Evolutionary conservation across 2,888 invertebrate species (phyloP), one percentile per base, ranked within the genome.

Genomic region (Nomada goodeniana): DNA sequence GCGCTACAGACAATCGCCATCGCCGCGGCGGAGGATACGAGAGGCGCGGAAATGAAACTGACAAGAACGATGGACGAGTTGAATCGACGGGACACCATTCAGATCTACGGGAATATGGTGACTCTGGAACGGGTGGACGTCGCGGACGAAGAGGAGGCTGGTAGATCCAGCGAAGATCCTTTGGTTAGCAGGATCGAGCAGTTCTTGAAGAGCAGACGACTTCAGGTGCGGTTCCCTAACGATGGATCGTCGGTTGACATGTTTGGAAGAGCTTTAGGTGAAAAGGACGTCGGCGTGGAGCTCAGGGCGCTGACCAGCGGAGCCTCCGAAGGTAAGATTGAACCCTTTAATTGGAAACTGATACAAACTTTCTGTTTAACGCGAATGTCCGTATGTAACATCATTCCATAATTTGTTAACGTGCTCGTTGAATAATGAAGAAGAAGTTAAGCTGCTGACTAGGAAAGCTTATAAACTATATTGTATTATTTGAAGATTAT

Each of bases 161-260:
- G 76, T n/a, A 83, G 86, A 3, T 69, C 65, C 0, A 89, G 88
- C 13, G 71, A 76, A 0, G 93, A 94, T 82, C 92, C 92, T 5
- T 79, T 94, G 7, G 86, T 93, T 15, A 88, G 87, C n/a, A 91
- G 88, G 47, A 90, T 94, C 23, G 93, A 93, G 61, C 85, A 85
- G 61, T 94, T 94, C 84, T 83, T 94, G n/a, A 89, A 86, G 29
- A 89, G 86, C 20, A 89, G 91, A 20, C 92, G 87, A 82, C 73
- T 94, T 11, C 89, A 89, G 26, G 76, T 94, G 18, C 88, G 76
- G 42, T 82, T 93, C 1, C 93, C 93, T 0, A 87, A 73, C 75
- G 93, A 93, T 47, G 92, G 91, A 47, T 93, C 93, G 9, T 80
- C 92, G 0, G 92, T 89, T 53, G 93, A 92, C 80, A 84, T 90